These are phyloP conservation scores for Strongylocentrotus purpuratus DNA, from an alignment of 35 echinoderm and acorn worm species.

Conservation along the genomic window DNA sequence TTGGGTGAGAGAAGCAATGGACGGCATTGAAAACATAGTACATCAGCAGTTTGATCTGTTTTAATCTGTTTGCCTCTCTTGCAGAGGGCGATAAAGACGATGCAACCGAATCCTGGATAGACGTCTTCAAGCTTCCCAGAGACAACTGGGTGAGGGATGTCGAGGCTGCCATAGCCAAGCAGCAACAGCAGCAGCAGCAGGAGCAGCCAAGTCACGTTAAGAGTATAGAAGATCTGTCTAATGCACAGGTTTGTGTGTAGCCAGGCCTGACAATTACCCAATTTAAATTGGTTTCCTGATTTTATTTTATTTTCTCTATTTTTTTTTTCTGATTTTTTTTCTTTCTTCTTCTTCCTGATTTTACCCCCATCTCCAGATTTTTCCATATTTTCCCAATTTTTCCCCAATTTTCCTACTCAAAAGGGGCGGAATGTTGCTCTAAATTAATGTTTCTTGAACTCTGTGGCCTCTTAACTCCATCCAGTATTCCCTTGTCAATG, in stretches of 20 bases:
- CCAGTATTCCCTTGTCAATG: background rate
- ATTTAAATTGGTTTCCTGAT: no score
- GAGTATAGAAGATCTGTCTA: background rate
- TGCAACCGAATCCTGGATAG: conserved; percentile 78
- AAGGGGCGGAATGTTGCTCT: no score
- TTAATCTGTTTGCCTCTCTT: background rate
- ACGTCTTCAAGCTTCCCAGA: conserved; percentile 86
- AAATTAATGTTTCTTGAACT: no score
- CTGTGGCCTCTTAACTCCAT: background rate
- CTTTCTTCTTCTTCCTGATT: no score
- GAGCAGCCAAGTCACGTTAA: background rate
- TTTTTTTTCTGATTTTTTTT: no score
- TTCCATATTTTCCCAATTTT: no score
- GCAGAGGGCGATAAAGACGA: conserved; percentile 26
- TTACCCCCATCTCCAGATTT: no score
- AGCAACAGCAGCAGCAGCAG: conserved; percentile 42
- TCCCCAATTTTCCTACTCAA: no score
- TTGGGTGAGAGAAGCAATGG: background rate
- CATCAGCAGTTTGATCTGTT: no score
- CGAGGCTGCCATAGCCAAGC: conserved; percentile 69
- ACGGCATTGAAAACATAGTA: background rate
- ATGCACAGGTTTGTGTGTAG: background rate
- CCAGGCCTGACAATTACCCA: no score
- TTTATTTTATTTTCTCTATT: no score
- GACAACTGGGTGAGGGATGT: conserved; percentile 86